Percentiles rank a stretch among this genome's conserved stretches.
phyloP scores from a whole-genome alignment of 2,113 vertebrate species.

The Rhagologus leucostigma region DNA sequence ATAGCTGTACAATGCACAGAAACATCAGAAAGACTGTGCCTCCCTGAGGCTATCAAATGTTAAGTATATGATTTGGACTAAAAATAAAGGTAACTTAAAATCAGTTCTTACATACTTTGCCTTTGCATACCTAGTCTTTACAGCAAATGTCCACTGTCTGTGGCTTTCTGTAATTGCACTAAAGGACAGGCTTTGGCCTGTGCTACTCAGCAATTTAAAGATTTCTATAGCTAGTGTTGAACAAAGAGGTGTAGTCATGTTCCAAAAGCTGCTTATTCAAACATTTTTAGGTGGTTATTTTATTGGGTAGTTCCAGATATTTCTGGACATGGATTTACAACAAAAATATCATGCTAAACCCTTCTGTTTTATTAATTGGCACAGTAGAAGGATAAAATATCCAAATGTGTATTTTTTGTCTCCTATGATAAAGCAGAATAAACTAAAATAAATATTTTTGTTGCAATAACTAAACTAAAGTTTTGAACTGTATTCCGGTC shows the following conservation, averaged over 20 bases:
- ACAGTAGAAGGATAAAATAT: conserved; percentile 44
- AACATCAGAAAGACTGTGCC: neutral
- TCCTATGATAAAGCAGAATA: conserved; percentile 26
- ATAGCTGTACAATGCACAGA: neutral
- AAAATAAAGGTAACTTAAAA: neutral
- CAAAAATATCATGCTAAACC: conserved; percentile 26
- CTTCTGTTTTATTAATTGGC: conserved; percentile 49
- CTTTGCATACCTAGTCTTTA: neutral
- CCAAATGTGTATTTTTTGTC: conserved; percentile 32
- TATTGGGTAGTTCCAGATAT: conserved; percentile 27
- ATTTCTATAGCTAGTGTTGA: conserved; percentile 12
- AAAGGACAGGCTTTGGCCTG: neutral
- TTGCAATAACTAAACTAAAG: conserved; percentile 55
- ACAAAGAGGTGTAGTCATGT: neutral
- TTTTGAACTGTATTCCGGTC: conserved; percentile 30
- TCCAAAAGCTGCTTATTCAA: conserved; percentile 32
- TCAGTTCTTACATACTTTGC: neutral
- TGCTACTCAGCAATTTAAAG: neutral
- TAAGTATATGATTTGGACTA: neutral
- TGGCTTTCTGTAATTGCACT: conserved; percentile 6
- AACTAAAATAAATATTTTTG: conserved; percentile 61
- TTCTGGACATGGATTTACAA: conserved; percentile 32
- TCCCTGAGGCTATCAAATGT: neutral
- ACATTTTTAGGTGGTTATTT: conserved; percentile 38
- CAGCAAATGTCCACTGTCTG: neutral